Percentiles rank a stretch among this genome's conserved stretches.
Evolutionary conservation across 2,113 vertebrate species (phyloP).

Genomic region (Perca flavescens): DNA sequence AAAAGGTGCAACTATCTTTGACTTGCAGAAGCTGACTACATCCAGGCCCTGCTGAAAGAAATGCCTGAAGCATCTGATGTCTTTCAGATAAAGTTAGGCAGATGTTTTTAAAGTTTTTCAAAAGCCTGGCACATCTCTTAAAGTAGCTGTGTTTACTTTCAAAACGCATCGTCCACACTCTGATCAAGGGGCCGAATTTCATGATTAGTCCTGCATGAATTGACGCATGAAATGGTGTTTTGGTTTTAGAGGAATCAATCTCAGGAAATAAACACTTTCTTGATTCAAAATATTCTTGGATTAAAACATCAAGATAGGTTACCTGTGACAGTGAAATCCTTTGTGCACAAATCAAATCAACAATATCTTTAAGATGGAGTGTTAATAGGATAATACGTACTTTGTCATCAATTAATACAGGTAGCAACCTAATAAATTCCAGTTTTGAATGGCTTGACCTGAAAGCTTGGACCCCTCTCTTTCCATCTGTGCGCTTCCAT

Average conservation of each 20-base stretch:
- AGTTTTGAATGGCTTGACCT: conserved; percentile 27
- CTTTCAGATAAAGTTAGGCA: conserved; percentile 34
- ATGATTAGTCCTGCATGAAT: conserved; percentile 41
- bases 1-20: conserved; percentile 50
- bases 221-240: conserved; percentile 4
- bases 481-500: no score
- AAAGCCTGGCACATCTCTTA: conserved; percentile 56
- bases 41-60: conserved; percentile 46
- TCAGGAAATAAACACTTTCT: no score
- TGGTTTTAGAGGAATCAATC: no score
- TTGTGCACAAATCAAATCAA: no score
- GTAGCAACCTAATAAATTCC: conserved; percentile 18
- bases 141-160: conserved; percentile 7
- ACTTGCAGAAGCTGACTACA: conserved; percentile 52
- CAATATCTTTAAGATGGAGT: no score
- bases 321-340: no score
- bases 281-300: no score
- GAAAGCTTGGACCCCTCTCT: conserved; percentile 11
- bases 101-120: conserved; percentile 49
- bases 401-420: no score
- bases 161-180: conserved; percentile 46
- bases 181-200: conserved; percentile 61
- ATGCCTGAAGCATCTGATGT: conserved; percentile 62
- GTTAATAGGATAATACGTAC: no score
- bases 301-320: no score